Conservation (phyloP, 2,888 invertebrate genomes). For the Netelia fuscicornis region DNA sequence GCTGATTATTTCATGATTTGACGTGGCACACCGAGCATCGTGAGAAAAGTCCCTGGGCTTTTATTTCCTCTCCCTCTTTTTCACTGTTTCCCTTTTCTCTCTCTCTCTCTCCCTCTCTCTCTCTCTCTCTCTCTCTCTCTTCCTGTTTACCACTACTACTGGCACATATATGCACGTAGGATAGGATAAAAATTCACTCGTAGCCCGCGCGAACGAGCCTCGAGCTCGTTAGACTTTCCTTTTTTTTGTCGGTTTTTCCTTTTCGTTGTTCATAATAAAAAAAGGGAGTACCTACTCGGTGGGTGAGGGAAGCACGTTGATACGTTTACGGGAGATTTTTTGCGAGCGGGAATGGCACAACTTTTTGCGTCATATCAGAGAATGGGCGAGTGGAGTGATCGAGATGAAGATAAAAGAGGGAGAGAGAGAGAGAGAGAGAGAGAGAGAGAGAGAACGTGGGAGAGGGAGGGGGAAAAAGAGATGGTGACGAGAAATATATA, state of each 20-base stretch:
- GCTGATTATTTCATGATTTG: constrained; percentile 63
- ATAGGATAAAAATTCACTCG: constrained; percentile 46
- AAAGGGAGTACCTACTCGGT: constrained; percentile 30
- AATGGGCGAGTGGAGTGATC: constrained; percentile 34
- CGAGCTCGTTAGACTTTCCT: constrained; percentile 59
- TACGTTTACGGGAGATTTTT: constrained; percentile 58
- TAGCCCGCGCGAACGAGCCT: constrained; percentile 56
- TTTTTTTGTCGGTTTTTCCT: not conserved
- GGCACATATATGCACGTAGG: constrained; percentile 1
- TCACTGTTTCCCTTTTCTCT: not conserved
- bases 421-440: constrained; percentile 32
- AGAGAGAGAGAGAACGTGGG: constrained; percentile 5
- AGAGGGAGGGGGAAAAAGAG: not conserved
- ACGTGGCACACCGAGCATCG: constrained; percentile 43
- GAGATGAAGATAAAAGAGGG: constrained; percentile 42
- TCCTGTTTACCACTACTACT: not conserved
- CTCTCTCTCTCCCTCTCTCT: not conserved
- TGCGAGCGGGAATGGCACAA: constrained; percentile 34
- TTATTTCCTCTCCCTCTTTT: constrained; percentile 20
- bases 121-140: not conserved
- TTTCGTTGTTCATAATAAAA: constrained; percentile 38
- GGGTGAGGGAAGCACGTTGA: constrained; percentile 57
- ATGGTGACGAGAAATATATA: not conserved
- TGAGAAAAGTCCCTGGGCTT: constrained; percentile 27
- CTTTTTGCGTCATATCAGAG: constrained; percentile 48